Evolutionary conservation across 2,113 vertebrate genomes (phyloP).

Genomic region (Notechis scutatus): DNA sequence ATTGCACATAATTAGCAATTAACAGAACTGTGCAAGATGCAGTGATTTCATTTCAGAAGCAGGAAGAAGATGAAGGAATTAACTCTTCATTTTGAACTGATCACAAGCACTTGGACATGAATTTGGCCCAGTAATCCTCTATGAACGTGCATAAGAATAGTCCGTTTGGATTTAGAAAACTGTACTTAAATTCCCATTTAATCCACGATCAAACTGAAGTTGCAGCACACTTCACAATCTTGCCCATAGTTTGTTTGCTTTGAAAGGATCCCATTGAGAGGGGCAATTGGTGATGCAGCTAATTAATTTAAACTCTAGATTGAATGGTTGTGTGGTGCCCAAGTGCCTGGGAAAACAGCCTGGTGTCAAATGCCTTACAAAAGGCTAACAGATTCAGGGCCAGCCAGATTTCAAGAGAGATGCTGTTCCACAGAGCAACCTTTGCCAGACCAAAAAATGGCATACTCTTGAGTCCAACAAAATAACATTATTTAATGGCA

Average conservation of each 20-base stretch:
- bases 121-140: neutral
- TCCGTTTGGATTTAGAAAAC: neutral
- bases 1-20: slow-evolving; percentile 36
- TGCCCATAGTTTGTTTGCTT: neutral
- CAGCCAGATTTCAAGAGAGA: neutral
- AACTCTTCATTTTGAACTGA: neutral
- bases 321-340: neutral
- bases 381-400: neutral
- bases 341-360: neutral
- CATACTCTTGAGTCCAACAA: neutral
- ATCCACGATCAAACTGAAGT: neutral
- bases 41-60: slow-evolving; percentile 38
- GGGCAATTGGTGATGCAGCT: neutral
- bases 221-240: neutral
- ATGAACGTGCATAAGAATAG: neutral
- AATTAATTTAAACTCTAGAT: neutral
- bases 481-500: neutral
- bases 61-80: neutral
- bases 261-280: neutral
- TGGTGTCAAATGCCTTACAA: neutral
- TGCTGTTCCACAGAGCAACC: neutral
- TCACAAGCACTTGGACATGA: neutral
- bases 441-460: neutral
- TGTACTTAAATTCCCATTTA: neutral
- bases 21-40: slow-evolving; percentile 28